Conservation (phyloP, 92 coral and sea anemone genomes). For the Phenganax stokvisi region DNA sequence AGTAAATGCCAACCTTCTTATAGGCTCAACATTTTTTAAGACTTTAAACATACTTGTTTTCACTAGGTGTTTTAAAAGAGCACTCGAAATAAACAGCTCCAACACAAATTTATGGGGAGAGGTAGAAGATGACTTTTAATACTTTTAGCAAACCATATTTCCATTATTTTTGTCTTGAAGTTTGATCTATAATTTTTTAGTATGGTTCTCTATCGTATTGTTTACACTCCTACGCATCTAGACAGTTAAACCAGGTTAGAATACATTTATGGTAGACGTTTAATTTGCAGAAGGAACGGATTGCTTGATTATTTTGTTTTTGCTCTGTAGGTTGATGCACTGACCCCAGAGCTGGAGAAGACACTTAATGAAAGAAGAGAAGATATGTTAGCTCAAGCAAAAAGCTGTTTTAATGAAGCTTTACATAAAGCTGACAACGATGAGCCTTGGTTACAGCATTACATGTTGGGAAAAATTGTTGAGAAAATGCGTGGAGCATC, state of each 20-base stretch:
- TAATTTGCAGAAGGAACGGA: not conserved
- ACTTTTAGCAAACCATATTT: not conserved
- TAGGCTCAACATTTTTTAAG: not conserved
- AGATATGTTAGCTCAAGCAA: constrained; percentile 83
- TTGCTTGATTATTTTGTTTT: not conserved
- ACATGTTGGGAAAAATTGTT: constrained; percentile 95
- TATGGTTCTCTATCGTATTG: constrained; percentile 88
- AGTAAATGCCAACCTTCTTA: not conserved
- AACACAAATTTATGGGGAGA: constrained; percentile 96
- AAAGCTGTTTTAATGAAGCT: constrained; percentile 84
- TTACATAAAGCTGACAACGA: constrained; percentile 84
- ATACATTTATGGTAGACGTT: not conserved
- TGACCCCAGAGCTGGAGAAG: constrained; percentile 64
- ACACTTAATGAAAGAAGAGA: constrained; percentile 66
- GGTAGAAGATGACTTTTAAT: constrained; percentile 36
- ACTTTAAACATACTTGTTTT: not conserved
- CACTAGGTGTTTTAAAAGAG: constrained; percentile 82
- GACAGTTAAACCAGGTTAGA: constrained; percentile 85
- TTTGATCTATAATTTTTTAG: constrained; percentile 35
- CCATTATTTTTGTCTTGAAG: not conserved
- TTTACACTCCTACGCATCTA: constrained; percentile 90
- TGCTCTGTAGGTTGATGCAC: constrained; percentile 72
- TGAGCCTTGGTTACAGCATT: constrained; percentile 92
- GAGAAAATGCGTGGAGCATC: constrained; percentile 77
- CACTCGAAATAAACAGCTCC: constrained; percentile 86